A percentile compares a stretch with the other conserved stretches of the same genome.
phyloP scores from a whole-genome alignment of 2,797 vertebrate genomes.

The Lophura swinhoii region DNA sequence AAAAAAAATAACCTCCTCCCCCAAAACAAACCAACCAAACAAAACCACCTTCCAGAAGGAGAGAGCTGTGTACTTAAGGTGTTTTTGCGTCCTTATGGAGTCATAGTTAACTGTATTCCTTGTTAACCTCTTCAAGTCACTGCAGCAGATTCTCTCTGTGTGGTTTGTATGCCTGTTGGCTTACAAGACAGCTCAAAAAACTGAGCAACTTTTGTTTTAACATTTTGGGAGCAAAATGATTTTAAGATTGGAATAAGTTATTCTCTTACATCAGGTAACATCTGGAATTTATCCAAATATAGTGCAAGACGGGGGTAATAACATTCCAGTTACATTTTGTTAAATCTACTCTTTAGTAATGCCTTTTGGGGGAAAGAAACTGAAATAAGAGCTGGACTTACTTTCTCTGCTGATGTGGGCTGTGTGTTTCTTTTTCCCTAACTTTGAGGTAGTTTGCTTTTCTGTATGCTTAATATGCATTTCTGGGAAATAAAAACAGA shows the following conservation, averaged over 20 bases:
- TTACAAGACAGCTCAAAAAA: neutral
- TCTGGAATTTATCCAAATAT: neutral
- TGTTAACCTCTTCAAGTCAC: neutral
- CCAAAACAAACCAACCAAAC: too few species aligned
- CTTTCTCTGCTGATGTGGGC: neutral
- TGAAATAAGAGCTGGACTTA: neutral
- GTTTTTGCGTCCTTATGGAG: neutral
- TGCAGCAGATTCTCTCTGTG: neutral
- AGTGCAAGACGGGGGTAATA: neutral
- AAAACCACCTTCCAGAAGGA: neutral
- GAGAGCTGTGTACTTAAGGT: neutral
- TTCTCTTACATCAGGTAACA: neutral
- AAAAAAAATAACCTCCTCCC: too few species aligned
- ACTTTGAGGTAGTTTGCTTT: neutral
- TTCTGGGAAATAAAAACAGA: neutral
- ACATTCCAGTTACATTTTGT: neutral
- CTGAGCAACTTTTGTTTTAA: neutral
- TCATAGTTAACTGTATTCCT: neutral
- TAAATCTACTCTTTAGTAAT: neutral
- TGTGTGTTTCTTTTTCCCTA: neutral
- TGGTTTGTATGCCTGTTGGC: neutral
- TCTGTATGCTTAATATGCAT: neutral
- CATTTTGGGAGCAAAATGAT: neutral
- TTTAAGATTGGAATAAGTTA: neutral
- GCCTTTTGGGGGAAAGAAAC: neutral